phyloP scores from a whole-genome alignment of 2,888 invertebrate genomes.

The Gonocerus acuteangulatus region DNA sequence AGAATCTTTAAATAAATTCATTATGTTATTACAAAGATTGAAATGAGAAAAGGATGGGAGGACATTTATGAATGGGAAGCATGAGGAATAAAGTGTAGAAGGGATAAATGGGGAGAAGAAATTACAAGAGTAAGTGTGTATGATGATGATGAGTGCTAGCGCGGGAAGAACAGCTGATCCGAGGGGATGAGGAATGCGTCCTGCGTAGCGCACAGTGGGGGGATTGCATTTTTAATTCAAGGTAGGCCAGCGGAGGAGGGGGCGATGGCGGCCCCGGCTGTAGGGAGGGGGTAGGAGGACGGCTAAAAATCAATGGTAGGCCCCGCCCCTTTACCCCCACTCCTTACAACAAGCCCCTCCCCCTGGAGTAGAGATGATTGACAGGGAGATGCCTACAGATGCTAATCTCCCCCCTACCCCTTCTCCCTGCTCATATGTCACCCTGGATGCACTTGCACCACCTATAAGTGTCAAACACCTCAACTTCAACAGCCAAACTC shows the following conservation, averaged over 20 bases:
- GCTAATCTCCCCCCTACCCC: neutral
- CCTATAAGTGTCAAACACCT: slow-evolving; percentile 9
- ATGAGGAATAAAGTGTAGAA: no score
- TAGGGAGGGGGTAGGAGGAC: neutral
- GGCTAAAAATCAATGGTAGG: slow-evolving; percentile 32
- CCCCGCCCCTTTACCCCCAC: slow-evolving; percentile 28
- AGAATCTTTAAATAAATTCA: no score
- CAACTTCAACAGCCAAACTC: neutral
- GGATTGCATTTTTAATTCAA: slow-evolving; percentile 21
- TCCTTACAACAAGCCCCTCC: neutral
- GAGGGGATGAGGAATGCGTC: slow-evolving; percentile 35
- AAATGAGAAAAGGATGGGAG: slow-evolving; percentile 15
- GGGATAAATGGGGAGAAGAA: no score
- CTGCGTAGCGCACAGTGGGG: neutral
- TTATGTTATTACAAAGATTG: no score
- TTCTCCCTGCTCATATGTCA: neutral
- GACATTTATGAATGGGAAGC: neutral
- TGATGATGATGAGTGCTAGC: slow-evolving; percentile 32
- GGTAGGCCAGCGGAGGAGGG: neutral
- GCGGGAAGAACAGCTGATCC: slow-evolving; percentile 30
- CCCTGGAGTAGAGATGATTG: neutral
- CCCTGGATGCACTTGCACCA: slow-evolving; percentile 8
- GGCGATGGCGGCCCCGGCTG: slow-evolving; percentile 13
- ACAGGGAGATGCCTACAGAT: neutral
- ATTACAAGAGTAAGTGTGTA: neutral